phyloP scores from a whole-genome alignment of 1,140 invertebrate species.

The Scaptodrosophila lebanonensis region DNA sequence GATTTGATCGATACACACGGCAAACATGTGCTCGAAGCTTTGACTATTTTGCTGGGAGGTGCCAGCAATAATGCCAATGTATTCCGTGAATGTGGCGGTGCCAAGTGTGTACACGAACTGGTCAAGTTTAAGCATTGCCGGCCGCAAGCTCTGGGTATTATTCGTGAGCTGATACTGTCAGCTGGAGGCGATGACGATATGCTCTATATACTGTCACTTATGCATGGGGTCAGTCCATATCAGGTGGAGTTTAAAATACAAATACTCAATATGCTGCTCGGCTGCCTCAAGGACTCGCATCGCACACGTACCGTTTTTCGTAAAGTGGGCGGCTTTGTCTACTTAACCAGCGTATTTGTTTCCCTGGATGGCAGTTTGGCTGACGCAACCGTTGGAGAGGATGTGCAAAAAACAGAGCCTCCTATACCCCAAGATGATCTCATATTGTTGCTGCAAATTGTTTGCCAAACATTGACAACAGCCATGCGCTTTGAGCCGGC shows the following conservation, averaged over 20 bases:
- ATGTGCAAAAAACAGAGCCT: constrained; percentile 58
- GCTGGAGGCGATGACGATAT: constrained; percentile 97
- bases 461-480: constrained; percentile 96
- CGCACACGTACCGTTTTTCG: constrained; percentile 96
- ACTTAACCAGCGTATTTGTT: constrained; percentile 96
- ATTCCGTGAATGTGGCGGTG: constrained; percentile 94
- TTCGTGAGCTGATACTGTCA: constrained; percentile 92
- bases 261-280: constrained; percentile 92
- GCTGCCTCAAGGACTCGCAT: constrained; percentile 95
- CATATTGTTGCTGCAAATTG: constrained; percentile 87
- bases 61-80: constrained; percentile 94
- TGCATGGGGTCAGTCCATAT: constrained; percentile 90
- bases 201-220: constrained; percentile 91
- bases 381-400: constrained; percentile 8
- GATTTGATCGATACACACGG: constrained; percentile 87
- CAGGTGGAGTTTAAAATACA: constrained; percentile 91
- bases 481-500: constrained; percentile 99
- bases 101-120: constrained; percentile 92
- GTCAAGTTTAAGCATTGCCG: constrained; percentile 91
- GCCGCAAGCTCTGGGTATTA: constrained; percentile 86
- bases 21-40: constrained; percentile 89
- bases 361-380: constrained; percentile 89
- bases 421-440: constrained; percentile 79
- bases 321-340: constrained; percentile 98
- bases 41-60: constrained; percentile 86